A percentile compares a stretch with the other conserved stretches of the same genome.
These are phyloP conservation scores for Aquatica leii DNA, from an alignment of 2,888 invertebrate genomes.

Conservation along the genomic window DNA sequence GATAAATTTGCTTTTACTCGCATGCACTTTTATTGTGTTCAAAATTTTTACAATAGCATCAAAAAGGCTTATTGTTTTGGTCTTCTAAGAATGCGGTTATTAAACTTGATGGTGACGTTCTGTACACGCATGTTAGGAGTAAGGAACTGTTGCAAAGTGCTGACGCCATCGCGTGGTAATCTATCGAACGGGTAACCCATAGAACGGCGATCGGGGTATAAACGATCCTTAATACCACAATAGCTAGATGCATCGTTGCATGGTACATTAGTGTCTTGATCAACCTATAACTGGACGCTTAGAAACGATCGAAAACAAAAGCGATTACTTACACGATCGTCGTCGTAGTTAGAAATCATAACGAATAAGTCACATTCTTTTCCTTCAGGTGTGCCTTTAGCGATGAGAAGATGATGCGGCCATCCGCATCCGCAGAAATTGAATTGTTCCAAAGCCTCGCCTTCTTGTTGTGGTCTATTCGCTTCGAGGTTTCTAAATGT, in stretches of 20 bases:
- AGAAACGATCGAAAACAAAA: not conserved
- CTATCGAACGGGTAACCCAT: slow-evolving; percentile 87
- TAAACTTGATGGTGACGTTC: slow-evolving; percentile 68
- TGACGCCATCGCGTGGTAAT: slow-evolving; percentile 63
- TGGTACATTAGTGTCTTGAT: slow-evolving; percentile 61
- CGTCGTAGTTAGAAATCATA: slow-evolving; percentile 1
- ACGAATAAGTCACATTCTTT: slow-evolving; percentile 55
- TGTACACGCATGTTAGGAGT: slow-evolving; percentile 72
- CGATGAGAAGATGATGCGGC: slow-evolving; percentile 83
- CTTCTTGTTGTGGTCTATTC: slow-evolving; percentile 65
- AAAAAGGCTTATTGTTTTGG: not conserved
- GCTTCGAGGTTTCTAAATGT: slow-evolving; percentile 78
- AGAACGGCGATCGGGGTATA: slow-evolving; percentile 78
- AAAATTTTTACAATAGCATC: not conserved
- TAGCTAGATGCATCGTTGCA: slow-evolving; percentile 78
- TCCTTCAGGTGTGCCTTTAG: slow-evolving; percentile 75
- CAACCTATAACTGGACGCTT: slow-evolving; percentile 57
- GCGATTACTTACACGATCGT: slow-evolving; percentile 4
- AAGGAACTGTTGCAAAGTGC: slow-evolving; percentile 69
- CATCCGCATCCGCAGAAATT: slow-evolving; percentile 91
- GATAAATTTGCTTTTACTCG: not conserved
- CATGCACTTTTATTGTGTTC: not conserved
- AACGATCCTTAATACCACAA: slow-evolving; percentile 76
- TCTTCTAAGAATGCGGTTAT: slow-evolving; percentile 61
- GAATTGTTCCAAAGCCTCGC: slow-evolving; percentile 65